Base-by-base conservation (phyloP, 64 coral and sea anemone genomes). In the Orbicella faveolata region DNA sequence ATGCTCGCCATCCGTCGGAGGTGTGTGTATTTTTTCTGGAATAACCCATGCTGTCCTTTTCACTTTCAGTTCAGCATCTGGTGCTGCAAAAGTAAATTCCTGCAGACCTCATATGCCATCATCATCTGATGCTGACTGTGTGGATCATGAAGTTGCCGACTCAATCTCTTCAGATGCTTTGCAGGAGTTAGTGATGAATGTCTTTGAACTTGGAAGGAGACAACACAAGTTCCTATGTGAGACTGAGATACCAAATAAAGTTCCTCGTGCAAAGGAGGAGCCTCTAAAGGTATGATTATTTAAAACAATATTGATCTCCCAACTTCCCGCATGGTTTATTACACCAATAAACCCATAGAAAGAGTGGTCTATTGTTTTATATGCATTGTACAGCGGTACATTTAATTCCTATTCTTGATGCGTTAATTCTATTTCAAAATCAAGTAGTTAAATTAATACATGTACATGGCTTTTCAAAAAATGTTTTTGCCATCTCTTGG, bases 151-250 rank as follows among this genome's bases (percentile, higher is more conserved):
- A 8, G 66, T 61, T 44, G 83, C 34, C 6, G 21, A 35, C 68
- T 75, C 94, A 76, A 93, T 75, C 57, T 88, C 85, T 39, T 78
- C 91, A 63, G 76, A 81, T 6, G 66, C 2, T 2, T 68, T 97
- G 19, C 39, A 74, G 62, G 79, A 94, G 10, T 77, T 97, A 16
- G 92, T 94, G 8, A 83, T 73, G 75, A 93, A 88, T 36, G 78
- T 89, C 16, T 97, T 94, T 61, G 26, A 52, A 12, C 76, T 97
- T 12, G 88, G 20, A 36, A 97, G 66, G n/a, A 74, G 52, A 72
- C 54, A 62, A 18, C 83, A 90, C 7, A n/a, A 85, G 39, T 85
- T 72, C 53, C 39, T 72, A 4, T 48, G 62, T 73, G 64, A 81
- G 11, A 81, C 79, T 36, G 18, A 63, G 12, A 81, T 81, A 81